phyloP scores from a whole-genome alignment of 2,797 vertebrate species.

The Telmatherina bonti region DNA sequence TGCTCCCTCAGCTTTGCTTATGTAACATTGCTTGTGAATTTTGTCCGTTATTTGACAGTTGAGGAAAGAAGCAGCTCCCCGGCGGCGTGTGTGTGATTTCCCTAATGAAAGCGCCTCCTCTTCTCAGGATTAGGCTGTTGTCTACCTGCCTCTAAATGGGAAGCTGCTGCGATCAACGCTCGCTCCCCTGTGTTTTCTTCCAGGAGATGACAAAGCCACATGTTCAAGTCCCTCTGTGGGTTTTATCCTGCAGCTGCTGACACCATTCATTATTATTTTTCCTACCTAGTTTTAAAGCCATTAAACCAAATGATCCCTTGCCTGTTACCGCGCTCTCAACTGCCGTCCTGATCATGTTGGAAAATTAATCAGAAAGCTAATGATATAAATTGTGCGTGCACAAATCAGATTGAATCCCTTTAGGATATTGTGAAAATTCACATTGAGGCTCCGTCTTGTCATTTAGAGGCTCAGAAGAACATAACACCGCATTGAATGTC shows the following conservation, averaged over 20 bases:
- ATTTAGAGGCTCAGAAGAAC: constrained; percentile 31
- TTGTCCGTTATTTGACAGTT: constrained; percentile 38
- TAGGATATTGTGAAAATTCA: constrained; percentile 2
- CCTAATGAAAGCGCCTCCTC: constrained; percentile 65
- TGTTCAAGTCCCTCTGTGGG: constrained; percentile 42
- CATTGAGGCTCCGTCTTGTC: background rate
- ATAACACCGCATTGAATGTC: constrained; percentile 21
- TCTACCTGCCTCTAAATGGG: constrained; percentile 63
- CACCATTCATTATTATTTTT: constrained; percentile 21
- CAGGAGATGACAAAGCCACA: constrained; percentile 57
- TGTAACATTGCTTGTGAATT: constrained; percentile 58
- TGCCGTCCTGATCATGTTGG: constrained; percentile 25
- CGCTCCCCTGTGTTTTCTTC: constrained; percentile 34
- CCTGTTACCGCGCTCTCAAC: constrained; percentile 7
- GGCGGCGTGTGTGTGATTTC: constrained; percentile 56
- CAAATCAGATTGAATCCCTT: constrained; percentile 13
- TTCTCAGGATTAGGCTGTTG: constrained; percentile 60
- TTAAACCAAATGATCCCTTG: constrained; percentile 32
- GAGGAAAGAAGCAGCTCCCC: constrained; percentile 56
- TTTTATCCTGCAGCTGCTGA: constrained; percentile 57
- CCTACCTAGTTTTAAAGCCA: constrained; percentile 28
- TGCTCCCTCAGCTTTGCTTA: constrained; percentile 56
- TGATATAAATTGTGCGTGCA: constrained; percentile 7
- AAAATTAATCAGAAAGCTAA: constrained; percentile 18
- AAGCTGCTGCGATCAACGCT: constrained; percentile 68